Evolutionary conservation across 2,797 vertebrate genomes (phyloP), one percentile per base, ranked within the genome.

Genomic region (Fistularia tabacaria): DNA sequence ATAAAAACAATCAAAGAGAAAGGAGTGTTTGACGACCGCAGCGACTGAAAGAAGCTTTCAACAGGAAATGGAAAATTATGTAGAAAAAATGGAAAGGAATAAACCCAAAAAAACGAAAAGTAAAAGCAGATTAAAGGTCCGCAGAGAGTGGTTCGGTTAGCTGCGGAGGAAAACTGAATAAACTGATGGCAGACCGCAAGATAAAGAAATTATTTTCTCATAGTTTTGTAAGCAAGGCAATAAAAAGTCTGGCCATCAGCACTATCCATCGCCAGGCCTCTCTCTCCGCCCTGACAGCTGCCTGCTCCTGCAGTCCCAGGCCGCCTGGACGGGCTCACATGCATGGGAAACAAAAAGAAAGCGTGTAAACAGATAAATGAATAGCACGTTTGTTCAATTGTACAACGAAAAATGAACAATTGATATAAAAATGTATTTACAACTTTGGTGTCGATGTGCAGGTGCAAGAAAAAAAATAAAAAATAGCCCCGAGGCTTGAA

Each of bases 201-300:
- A 73, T 63, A 42, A 69, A 59, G 59, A 41, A 51, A 59, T 52
- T 43, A 40, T 72, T 55, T 60, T 38, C 49, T 57, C 40, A 54
- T 43, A 53, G 51, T 12, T 56, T 70, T 70, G 55, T 49, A 54
- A 46, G 60, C 49, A 47, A 64, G 38, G 47, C 59, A 74, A 66
- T 73, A 69, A 79, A 56, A 6, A 5, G 48, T 57, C 52, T 52
- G 72, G 71, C 66, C 73, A 76, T 66, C 46, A 39, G 36, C 51
- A n/a, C 41, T 63, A 56, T 55, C 62, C 41, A 66, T 68, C 71
- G 67, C 41, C 25, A 51, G 47, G 50, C 14, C 8, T 54, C 56
- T 64, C 42, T 25, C 25, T 25, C 25, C 2, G 25, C 25, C 25
- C 25, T 25, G 25, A 25, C 25, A 25, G 25, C 25, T 25, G 25